phyloP scores from a whole-genome alignment of 2,888 invertebrate genomes.

The Nephrocerus scutellatus region DNA sequence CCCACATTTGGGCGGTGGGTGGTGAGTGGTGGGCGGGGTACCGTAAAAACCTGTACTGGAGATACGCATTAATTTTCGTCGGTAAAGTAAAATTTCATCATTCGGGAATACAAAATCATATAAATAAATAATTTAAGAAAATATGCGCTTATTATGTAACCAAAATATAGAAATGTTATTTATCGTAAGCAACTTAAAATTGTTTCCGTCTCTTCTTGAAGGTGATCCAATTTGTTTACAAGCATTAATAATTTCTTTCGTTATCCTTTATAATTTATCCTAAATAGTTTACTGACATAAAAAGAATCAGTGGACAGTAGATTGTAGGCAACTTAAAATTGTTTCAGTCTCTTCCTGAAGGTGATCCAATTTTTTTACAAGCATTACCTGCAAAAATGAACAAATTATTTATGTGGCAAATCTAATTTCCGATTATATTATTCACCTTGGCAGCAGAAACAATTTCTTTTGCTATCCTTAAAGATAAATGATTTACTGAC shows the following conservation, averaged over 20 bases:
- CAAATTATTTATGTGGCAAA: slow-evolving; percentile 3
- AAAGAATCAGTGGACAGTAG: slow-evolving; percentile 58
- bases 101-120: too few species aligned
- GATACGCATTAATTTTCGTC: too few species aligned
- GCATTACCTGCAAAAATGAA: slow-evolving; percentile 56
- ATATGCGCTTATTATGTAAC: too few species aligned
- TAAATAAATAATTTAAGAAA: too few species aligned
- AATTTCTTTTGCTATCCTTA: slow-evolving; percentile 69
- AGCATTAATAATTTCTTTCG: slow-evolving; percentile 76
- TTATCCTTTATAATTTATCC: slow-evolving; percentile 63
- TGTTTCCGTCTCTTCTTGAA: slow-evolving; percentile 77
- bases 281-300: slow-evolving; percentile 62
- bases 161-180: too few species aligned
- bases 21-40: too few species aligned
- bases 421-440: not conserved
- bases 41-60: too few species aligned
- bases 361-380: slow-evolving; percentile 80
- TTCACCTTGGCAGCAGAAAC: slow-evolving; percentile 72
- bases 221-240: slow-evolving; percentile 76
- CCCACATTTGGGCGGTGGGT: too few species aligned
- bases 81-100: too few species aligned
- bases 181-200: too few species aligned
- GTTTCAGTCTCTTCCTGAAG: slow-evolving; percentile 76
- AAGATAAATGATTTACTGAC: slow-evolving; percentile 63
- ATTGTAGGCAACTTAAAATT: too few species aligned